These are phyloP conservation scores for Lottia scabra DNA, from an alignment of 2,888 invertebrate species.

Conservation along the genomic window DNA sequence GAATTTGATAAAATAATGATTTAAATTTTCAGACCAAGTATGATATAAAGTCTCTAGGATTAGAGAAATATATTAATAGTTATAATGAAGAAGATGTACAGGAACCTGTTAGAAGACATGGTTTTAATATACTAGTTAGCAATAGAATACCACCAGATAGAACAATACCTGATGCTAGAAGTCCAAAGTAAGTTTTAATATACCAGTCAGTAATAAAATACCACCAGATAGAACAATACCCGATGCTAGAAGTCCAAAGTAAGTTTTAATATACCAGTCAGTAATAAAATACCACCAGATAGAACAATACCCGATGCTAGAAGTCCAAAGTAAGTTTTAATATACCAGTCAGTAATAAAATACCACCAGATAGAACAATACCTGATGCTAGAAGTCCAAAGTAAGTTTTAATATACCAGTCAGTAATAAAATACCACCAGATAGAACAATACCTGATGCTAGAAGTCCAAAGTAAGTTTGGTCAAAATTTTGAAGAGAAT, in stretches of 20 bases:
- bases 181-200: slow-evolving; percentile 66
- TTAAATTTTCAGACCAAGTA: too few relatives aligned
- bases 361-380: slow-evolving; percentile 83
- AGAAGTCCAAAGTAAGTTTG: too few relatives aligned
- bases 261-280: slow-evolving; percentile 76
- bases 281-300: slow-evolving; percentile 85
- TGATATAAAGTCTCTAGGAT: neutral
- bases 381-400: slow-evolving; percentile 73
- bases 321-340: slow-evolving; percentile 60
- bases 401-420: slow-evolving; percentile 60
- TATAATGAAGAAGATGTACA: slow-evolving; percentile 9
- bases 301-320: slow-evolving; percentile 78
- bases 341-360: slow-evolving; percentile 85
- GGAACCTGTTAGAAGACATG: slow-evolving; percentile 77
- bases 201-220: slow-evolving; percentile 86
- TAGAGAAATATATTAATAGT: neutral
- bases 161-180: slow-evolving; percentile 76
- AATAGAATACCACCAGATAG: slow-evolving; percentile 86
- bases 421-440: too few relatives aligned
- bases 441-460: too few relatives aligned
- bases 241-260: slow-evolving; percentile 72
- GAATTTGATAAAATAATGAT: too few relatives aligned
- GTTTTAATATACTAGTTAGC: slow-evolving; percentile 87
- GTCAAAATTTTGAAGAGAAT: too few relatives aligned
- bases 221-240: slow-evolving; percentile 82